Evolutionary conservation across 2,797 vertebrate species (phyloP), one percentile per base, ranked within the genome.

Genomic region (Miopithecus talapoin): DNA sequence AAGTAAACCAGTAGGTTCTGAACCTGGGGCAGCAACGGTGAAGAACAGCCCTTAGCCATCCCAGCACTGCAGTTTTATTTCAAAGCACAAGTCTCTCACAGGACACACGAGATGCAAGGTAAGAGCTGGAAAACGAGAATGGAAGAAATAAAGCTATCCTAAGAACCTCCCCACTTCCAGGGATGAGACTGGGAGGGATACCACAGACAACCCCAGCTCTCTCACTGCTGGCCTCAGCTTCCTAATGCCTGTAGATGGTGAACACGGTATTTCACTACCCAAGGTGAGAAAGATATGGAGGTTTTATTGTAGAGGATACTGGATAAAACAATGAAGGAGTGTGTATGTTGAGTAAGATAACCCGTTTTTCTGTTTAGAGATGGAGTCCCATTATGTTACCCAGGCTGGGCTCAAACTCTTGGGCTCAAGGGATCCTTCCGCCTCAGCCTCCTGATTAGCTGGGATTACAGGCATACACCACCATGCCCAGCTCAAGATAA

Each of bases 21-120:
- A 74, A 59, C 24, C 28, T 2, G 24, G 57, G 46, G 17, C 26
- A 57, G 8, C 8, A 24, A 36, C 0, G 0, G 16, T 2, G 5
- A 6, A 80, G 39, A 26, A 22, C 24, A 43, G 24, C 39, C 41
- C 11, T 5, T 28, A 43, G 19, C 57, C 80, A 75, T 48, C 22
- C 13, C 41, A 39, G 53, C n/a, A 9, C 21, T 50, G 21, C 19
- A 5, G 41, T 30, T 70, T 88, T 72, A 87, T 59, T 64, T 57
- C 76, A 92, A 92, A 94, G 61, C 26, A 75, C 10, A 22, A 53
- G 70, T 78, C 39, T 57, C 68, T 55, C 80, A 55, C 8, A 85
- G 50, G 88, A 72, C 33, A 97, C 89, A 53, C 36, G 24, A 92
- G 43, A 43, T 21, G 19, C 48, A 43, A 46, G 39, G 1, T 41